Evolutionary conservation across 2,113 vertebrate genomes (phyloP), one percentile per base, ranked within the genome.

Genomic region (Malurus elegans): DNA sequence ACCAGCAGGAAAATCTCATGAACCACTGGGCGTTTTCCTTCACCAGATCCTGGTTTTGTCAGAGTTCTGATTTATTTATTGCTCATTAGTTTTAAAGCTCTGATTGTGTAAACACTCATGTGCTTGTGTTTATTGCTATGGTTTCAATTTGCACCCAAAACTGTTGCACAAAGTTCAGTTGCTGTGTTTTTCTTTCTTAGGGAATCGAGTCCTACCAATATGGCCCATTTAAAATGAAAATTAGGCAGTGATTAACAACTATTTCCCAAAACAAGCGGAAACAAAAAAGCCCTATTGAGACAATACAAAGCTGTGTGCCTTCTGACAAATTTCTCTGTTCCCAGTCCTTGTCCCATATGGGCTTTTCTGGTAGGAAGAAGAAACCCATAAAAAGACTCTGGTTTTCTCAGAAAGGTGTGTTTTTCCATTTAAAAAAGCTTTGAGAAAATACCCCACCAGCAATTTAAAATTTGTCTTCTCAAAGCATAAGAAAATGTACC

Each of bases 211-310:
- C 25, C 62, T 86, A 82, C 2, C 1, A 93, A 80, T 86, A 73
- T 40, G 40, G 51, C 21, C 75, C 56, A 93, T 92, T 94, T 92
- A 91, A 92, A 94, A 95, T 83, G 81, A 94, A 94, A 94, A 94
- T 94, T 47, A 96, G 86, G 51, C 75, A 64, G 79, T 1, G 4
- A 95, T 94, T 93, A 96, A 81, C 75, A 84, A 86, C 51, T 64
- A 66, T 93, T 92, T 86, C 86, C 64, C 44, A 81, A 86, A 94
- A 88, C 72, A 80, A 86, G 58, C 86, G 64, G 45, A 70, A 93
- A 94, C 60, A 93, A 80, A 86, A 88, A 83, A 62, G 23, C 36
- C 31, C 51, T 44, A 51, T 73, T 80, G 75, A 86, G 48, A 47
- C 38, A 51, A 57, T 38, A 73, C 34, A 86, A 78, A 83, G 56